These are phyloP conservation scores for Temnothorax unifasciatus DNA, from an alignment of 2,888 invertebrate species.

Conservation along the genomic window DNA sequence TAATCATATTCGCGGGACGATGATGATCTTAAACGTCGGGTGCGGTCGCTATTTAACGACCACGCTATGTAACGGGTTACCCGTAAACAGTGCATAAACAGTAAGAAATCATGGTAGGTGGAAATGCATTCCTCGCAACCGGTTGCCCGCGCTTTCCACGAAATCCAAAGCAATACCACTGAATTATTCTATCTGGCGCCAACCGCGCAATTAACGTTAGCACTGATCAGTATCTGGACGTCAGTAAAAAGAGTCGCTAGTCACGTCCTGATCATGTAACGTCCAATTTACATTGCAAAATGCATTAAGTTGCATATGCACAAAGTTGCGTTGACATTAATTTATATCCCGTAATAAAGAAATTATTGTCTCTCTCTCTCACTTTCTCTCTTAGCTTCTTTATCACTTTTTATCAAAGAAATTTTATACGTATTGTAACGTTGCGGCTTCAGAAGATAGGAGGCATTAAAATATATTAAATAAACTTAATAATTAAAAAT, in stretches of 20 bases:
- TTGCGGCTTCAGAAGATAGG: not conserved
- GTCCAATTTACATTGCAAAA: slow-evolving; percentile 42
- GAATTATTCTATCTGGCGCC: slow-evolving; percentile 46
- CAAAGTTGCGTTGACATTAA: not conserved
- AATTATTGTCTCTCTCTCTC: not conserved
- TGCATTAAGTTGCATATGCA: slow-evolving; percentile 14
- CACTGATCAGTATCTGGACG: slow-evolving; percentile 31
- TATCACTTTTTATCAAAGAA: not conserved
- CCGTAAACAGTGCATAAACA: slow-evolving; percentile 38
- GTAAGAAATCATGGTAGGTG: slow-evolving; percentile 37
- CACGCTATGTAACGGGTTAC: slow-evolving; percentile 29
- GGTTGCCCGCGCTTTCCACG: slow-evolving; percentile 44
- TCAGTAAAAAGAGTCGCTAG: slow-evolving; percentile 5
- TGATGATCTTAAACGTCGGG: slow-evolving; percentile 42
- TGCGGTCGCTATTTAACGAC: slow-evolving; percentile 31
- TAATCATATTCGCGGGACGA: slow-evolving; percentile 17
- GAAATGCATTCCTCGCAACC: slow-evolving; percentile 50
- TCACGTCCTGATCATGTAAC: slow-evolving; percentile 29
- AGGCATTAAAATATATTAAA: not conserved
- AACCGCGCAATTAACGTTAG: slow-evolving; percentile 34
- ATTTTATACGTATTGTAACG: not conserved
- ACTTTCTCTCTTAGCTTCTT: not conserved
- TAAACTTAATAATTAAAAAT: not conserved
- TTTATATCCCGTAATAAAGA: slow-evolving; percentile 27
- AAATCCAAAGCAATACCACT: slow-evolving; percentile 34